A percentile compares a stretch with the other conserved stretches of the same genome.
Conservation (phyloP, 2,113 vertebrate species). For the Brachypodius melanocephalos region DNA sequence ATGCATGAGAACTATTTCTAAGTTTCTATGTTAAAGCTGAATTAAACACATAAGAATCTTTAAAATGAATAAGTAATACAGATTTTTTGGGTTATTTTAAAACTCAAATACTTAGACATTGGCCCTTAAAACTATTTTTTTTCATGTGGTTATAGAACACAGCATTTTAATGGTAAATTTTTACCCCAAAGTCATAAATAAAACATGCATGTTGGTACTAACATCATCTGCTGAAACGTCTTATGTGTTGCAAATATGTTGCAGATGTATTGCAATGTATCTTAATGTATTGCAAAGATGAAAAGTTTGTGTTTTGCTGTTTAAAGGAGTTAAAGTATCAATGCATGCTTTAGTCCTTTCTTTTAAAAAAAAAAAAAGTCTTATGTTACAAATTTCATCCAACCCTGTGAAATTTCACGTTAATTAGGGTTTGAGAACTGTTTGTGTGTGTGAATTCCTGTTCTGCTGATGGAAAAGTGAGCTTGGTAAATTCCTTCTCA, state of each 20-base stretch:
- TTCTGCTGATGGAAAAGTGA: not conserved
- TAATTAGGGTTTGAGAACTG: not conserved
- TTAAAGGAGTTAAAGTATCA: not conserved
- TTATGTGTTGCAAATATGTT: not conserved
- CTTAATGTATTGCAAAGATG: not conserved
- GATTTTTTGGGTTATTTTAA: not conserved
- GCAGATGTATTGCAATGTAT: not conserved
- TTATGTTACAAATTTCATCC: not conserved
- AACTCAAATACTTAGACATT: not conserved
- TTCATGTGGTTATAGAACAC: not conserved
- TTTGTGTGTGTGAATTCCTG: not conserved
- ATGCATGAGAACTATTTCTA: not conserved
- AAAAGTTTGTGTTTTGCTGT: not conserved
- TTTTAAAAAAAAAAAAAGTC: not conserved
- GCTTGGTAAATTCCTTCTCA: not conserved
- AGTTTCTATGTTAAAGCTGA: not conserved
- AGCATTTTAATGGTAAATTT: not conserved
- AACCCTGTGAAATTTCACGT: rapidly evolving
- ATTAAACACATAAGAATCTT: not conserved
- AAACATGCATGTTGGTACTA: not conserved
- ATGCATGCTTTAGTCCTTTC: not conserved
- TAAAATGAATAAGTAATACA: not conserved
- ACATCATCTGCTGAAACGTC: not conserved
- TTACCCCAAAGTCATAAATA: not conserved
- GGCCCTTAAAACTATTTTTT: not conserved